Percentiles rank a stretch among this genome's conserved stretches.
Conservation (phyloP, 2,888 invertebrate genomes). For the Dysmachus trigonus region DNA sequence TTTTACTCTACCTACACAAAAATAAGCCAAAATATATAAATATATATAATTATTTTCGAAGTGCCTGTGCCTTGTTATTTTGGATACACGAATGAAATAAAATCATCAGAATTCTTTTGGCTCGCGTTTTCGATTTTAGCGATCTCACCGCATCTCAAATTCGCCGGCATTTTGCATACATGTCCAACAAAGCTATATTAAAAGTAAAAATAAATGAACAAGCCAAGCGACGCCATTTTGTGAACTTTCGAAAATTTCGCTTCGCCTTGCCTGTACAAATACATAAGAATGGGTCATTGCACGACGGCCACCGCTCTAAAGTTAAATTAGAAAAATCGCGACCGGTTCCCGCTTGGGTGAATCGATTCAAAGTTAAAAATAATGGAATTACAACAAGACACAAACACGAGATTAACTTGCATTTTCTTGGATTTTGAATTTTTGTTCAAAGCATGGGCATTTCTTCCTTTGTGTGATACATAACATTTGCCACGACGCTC, state of each 20-base stretch:
- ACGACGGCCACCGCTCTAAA: background rate
- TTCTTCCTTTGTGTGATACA: conserved; percentile 30
- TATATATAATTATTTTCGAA: conserved; percentile 1
- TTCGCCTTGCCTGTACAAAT: background rate
- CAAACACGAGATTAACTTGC: conserved; percentile 27
- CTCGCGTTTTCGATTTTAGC: background rate
- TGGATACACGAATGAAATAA: conserved; percentile 35
- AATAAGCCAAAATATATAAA: background rate
- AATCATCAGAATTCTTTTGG: background rate
- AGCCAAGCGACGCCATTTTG: conserved; percentile 35
- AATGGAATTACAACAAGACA: conserved; percentile 31
- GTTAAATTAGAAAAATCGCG: conserved; percentile 9
- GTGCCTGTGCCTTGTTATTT: conserved; percentile 48
- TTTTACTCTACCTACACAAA: background rate
- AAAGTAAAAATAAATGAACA: background rate
- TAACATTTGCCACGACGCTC: conserved; percentile 38
- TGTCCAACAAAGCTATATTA: background rate
- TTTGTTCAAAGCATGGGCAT: conserved; percentile 26
- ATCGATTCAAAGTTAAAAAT: background rate
- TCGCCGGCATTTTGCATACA: background rate
- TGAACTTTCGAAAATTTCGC: background rate
- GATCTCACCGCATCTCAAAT: background rate
- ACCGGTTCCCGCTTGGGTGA: background rate
- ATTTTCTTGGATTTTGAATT: conserved; percentile 24
- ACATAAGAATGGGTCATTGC: background rate